Evolutionary conservation across 2,113 vertebrate genomes (phyloP).

Genomic region (Hystrix brachyura): DNA sequence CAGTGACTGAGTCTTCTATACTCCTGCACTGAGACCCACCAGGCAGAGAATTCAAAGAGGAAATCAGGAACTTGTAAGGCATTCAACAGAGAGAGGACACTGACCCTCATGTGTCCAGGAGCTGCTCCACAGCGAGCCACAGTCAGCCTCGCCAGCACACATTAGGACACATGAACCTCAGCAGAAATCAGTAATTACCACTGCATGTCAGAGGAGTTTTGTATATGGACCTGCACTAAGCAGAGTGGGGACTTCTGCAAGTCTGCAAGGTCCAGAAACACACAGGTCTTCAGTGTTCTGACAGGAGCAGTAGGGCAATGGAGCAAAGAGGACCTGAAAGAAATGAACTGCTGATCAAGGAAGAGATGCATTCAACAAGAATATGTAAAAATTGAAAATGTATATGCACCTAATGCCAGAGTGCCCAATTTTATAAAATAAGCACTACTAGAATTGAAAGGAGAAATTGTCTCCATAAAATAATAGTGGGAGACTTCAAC

Average conservation of each 20-base stretch:
- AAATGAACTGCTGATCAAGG: neutral
- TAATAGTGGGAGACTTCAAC: neutral
- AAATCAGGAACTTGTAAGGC: too few relatives aligned
- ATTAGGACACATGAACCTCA: neutral
- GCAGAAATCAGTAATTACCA: accelerated
- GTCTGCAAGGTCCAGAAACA: too few relatives aligned
- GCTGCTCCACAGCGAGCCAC: accelerated
- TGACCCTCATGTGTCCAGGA: accelerated
- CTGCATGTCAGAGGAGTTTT: neutral
- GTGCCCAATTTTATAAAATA: neutral
- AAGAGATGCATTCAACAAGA: neutral
- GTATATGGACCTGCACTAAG: neutral
- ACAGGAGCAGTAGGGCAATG: accelerated
- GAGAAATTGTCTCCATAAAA: neutral
- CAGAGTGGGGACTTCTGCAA: accelerated
- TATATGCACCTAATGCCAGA: neutral
- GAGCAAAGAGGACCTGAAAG: neutral
- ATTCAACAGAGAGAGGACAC: neutral
- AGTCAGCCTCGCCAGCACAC: accelerated
- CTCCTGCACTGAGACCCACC: accelerated
- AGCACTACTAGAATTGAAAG: neutral
- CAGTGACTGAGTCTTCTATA: neutral
- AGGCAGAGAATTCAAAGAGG: neutral
- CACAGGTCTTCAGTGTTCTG: accelerated
- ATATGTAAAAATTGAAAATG: neutral